Evolutionary conservation across 2,797 vertebrate species (phyloP), one percentile per base, ranked within the genome.

Genomic region (Acipenser ruthenus): DNA sequence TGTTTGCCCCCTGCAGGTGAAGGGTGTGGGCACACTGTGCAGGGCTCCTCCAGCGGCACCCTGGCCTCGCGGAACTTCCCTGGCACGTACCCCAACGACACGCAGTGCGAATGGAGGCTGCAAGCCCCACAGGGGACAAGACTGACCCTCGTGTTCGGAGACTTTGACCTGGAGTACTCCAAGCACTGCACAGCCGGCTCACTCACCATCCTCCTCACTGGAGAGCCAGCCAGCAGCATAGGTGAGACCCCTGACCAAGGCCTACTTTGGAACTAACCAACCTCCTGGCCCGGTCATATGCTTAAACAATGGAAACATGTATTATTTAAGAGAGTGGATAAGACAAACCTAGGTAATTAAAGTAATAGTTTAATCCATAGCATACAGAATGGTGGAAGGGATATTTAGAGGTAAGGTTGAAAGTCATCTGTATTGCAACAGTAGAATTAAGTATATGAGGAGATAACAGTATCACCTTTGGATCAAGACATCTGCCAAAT

Each of bases 11-110:
- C 68, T 74, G 1, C 78, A 95, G 93, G 92, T 67, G 79, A 89
- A 1, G 92, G 93, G 71, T 95, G 93, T 23, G 93, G 93, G 62
- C 88, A 92, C 70, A 88, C 91, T 0, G 67, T 87, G 60, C 77
- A 93, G 75, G 83, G 88, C 49, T 50, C 84, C 6, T 84, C 84
- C 70, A 93, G 92, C 0, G 93, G 93, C 61, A 93, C 93, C 0
- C 60, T 95, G 74, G 82, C 91, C 70, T 93, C 92, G n/a, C 86
- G 79, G 75, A 92, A 92, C 85, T 95, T 92, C 69, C 93, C 93
- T 0, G 88, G 90, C 70, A 95, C 93, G 0, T 95, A 94, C 71
- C 93, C 93, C 63, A 93, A 90, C 69, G 83, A 90, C 82, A 82
- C 83, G 3, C 72, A 73, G 68, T 94, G 93, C 53, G 78, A 69